phyloP scores from a whole-genome alignment of 2,797 vertebrate genomes.

The Telmatherina bonti region DNA sequence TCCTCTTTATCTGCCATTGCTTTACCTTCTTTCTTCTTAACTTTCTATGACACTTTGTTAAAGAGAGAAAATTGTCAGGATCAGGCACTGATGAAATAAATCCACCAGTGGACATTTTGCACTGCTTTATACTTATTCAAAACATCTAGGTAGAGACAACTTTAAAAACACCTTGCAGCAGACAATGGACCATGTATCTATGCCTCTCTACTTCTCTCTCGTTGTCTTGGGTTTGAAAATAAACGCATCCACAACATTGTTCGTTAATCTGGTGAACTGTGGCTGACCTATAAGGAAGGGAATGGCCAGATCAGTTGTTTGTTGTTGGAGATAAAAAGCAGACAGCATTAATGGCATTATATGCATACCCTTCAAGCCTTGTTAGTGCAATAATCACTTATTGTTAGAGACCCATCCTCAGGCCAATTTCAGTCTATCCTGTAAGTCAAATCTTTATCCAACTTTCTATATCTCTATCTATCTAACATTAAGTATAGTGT shows the following conservation, averaged over 20 bases:
- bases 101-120: constrained; percentile 2
- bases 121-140: neutral
- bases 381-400: constrained; percentile 85
- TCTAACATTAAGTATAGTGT: no score
- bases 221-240: neutral
- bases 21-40: constrained; percentile 23
- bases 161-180: neutral
- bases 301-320: constrained; percentile 82
- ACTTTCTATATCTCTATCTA: constrained; percentile 32
- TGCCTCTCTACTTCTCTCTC: neutral
- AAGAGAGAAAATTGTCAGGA: constrained; percentile 1
- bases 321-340: constrained; percentile 83
- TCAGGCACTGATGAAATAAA: constrained; percentile 1
- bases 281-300: constrained; percentile 70
- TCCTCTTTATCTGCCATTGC: constrained; percentile 35
- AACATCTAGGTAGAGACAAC: neutral
- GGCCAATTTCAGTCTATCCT: constrained; percentile 70
- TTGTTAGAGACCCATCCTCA: constrained; percentile 75
- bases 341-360: constrained; percentile 84
- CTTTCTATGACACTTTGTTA: constrained; percentile 23
- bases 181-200: neutral
- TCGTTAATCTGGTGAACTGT: constrained; percentile 76
- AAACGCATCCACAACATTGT: constrained; percentile 14
- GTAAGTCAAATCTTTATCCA: constrained; percentile 60
- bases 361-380: constrained; percentile 79